These are phyloP conservation scores for Ranitomeya imitator DNA, from an alignment of 2,113 vertebrate species.

Conservation along the genomic window DNA sequence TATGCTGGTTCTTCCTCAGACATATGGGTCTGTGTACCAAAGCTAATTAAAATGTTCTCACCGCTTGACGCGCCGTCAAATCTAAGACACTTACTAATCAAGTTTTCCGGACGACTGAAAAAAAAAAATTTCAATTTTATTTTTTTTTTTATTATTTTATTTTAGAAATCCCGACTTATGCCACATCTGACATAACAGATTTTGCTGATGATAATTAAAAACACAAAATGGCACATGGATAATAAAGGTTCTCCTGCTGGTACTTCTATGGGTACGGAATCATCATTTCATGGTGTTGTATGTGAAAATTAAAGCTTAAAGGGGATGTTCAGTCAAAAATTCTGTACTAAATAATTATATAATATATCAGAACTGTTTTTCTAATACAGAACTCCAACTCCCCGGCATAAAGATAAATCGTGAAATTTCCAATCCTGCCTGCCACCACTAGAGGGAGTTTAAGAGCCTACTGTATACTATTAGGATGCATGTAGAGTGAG, in stretches of 20 bases:
- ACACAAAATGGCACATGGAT: neutral
- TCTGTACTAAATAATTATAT: too few relatives aligned
- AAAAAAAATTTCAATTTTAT: neutral
- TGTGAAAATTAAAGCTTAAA: neutral
- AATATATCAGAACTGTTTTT: too few relatives aligned
- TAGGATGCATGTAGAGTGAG: too few relatives aligned
- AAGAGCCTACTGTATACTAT: too few relatives aligned
- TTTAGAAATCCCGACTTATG: neutral
- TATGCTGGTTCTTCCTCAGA: slow-evolving; percentile 27
- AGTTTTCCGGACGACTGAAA: slow-evolving; percentile 9
- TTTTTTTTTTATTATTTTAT: neutral
- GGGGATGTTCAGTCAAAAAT: too few relatives aligned
- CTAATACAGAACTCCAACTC: too few relatives aligned
- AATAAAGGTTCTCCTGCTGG: neutral
- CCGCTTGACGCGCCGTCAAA: slow-evolving; percentile 19
- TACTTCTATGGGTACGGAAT: neutral
- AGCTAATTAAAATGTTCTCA: slow-evolving; percentile 53
- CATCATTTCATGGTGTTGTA: neutral
- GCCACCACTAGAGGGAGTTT: too few relatives aligned
- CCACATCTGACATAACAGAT: slow-evolving; percentile 39
- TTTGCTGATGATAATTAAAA: slow-evolving; percentile 37
- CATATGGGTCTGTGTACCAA: slow-evolving; percentile 47
- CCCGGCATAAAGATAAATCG: too few relatives aligned
- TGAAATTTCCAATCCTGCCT: too few relatives aligned
- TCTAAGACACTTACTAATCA: slow-evolving; percentile 22